phyloP scores from a whole-genome alignment of 2,888 invertebrate species.

The Cryptocheilus praepositus region DNA sequence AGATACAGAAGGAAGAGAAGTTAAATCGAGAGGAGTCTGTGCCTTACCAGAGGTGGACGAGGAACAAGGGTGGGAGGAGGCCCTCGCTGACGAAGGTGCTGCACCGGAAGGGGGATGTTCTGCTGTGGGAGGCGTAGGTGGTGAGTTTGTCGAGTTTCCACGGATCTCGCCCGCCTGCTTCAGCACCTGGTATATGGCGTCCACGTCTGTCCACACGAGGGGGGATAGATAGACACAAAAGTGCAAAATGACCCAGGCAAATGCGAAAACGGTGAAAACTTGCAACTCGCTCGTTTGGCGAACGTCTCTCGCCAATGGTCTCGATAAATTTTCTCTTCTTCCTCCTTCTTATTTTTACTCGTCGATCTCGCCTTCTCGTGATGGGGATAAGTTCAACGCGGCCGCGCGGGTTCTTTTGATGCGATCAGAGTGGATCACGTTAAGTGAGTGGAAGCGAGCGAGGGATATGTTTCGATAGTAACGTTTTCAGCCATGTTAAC shows the following conservation, averaged over 20 bases:
- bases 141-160: constrained; percentile 73
- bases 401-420: neutral
- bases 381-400: neutral
- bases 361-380: neutral
- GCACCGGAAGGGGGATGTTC: constrained; percentile 70
- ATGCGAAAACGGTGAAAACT: neutral
- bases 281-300: constrained; percentile 3
- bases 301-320: neutral
- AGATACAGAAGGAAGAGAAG: constrained; percentile 17
- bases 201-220: constrained; percentile 80
- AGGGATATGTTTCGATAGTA: neutral
- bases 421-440: neutral
- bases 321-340: constrained; percentile 4
- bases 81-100: constrained; percentile 69
- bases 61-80: constrained; percentile 74
- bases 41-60: constrained; percentile 75
- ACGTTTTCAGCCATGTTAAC: no score
- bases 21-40: constrained; percentile 50
- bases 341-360: neutral
- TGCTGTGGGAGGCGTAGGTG: constrained; percentile 73
- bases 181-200: constrained; percentile 95
- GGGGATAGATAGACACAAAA: constrained; percentile 48
- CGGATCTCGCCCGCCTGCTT: constrained; percentile 93
- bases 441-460: neutral
- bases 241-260: constrained; percentile 22